Conservation (phyloP, 2,113 vertebrate genomes). For the Rhizomys pruinosus region DNA sequence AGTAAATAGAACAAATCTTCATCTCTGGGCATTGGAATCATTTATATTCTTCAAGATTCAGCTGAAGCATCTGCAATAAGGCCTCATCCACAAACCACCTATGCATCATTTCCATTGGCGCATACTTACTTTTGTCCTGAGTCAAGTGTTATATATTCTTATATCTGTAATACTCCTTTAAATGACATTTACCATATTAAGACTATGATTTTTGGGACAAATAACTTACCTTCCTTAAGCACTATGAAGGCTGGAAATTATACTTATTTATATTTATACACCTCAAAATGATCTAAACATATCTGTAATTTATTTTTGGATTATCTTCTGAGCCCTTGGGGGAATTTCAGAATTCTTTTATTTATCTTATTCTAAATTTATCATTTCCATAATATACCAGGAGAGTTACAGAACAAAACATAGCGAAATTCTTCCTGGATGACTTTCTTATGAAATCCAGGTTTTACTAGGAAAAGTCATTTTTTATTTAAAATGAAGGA, state of each 20-base stretch:
- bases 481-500: background rate
- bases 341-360: background rate
- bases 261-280: background rate
- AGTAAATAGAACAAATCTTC: background rate
- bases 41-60: slow-evolving; percentile 34
- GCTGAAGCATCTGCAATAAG: background rate
- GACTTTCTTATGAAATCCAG: slow-evolving; percentile 27
- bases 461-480: background rate
- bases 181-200: background rate
- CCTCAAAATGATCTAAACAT: background rate
- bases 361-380: slow-evolving; percentile 2
- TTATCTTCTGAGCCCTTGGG: background rate
- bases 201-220: slow-evolving; percentile 26
- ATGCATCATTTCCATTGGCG: background rate
- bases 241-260: background rate
- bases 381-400: background rate
- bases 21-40: background rate
- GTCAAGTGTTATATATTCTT: background rate
- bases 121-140: slow-evolving; percentile 11
- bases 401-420: slow-evolving; percentile 8
- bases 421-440: background rate
- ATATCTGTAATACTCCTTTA: background rate
- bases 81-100: background rate
- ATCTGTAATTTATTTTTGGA: background rate
- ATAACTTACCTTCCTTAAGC: slow-evolving; percentile 21